These are phyloP conservation scores for Eudorcas thomsonii DNA, from an alignment of 2,113 vertebrate species.

Conservation along the genomic window DNA sequence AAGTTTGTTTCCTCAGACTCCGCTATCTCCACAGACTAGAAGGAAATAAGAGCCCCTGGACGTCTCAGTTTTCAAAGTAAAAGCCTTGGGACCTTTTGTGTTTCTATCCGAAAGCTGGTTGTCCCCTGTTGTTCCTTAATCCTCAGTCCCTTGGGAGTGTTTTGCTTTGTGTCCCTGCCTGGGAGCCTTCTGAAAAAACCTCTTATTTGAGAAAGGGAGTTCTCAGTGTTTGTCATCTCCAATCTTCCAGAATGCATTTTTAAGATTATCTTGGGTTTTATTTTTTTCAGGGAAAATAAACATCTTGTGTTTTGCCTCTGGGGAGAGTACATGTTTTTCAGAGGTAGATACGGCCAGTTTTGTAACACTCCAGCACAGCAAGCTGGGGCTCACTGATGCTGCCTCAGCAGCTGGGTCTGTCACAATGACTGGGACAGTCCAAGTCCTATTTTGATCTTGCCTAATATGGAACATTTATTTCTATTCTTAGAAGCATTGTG, in stretches of 20 bases:
- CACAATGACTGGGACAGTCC: not conserved
- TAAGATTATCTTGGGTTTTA: not conserved
- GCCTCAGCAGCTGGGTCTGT: slow-evolving; percentile 20
- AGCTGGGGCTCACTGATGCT: not conserved
- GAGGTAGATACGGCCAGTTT: not conserved
- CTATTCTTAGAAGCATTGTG: not conserved
- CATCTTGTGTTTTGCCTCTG: not conserved
- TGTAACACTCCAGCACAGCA: not conserved
- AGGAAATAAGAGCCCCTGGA: not conserved
- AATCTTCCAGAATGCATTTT: not conserved
- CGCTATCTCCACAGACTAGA: not conserved
- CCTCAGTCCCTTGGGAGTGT: not conserved
- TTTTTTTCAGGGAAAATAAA: slow-evolving; percentile 2
- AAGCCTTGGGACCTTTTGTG: not conserved
- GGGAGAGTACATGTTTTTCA: not conserved
- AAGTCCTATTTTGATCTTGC: slow-evolving; percentile 21
- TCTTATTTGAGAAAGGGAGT: not conserved
- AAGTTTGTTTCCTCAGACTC: not conserved
- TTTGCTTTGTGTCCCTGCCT: not conserved
- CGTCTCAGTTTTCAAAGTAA: not conserved
- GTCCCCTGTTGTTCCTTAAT: not conserved
- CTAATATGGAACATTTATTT: not conserved
- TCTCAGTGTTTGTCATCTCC: not conserved
- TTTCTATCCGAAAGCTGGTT: not conserved
- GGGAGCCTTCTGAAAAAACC: not conserved